phyloP scores from a whole-genome alignment of 2,888 invertebrate species.

The Apamea monoglypha region DNA sequence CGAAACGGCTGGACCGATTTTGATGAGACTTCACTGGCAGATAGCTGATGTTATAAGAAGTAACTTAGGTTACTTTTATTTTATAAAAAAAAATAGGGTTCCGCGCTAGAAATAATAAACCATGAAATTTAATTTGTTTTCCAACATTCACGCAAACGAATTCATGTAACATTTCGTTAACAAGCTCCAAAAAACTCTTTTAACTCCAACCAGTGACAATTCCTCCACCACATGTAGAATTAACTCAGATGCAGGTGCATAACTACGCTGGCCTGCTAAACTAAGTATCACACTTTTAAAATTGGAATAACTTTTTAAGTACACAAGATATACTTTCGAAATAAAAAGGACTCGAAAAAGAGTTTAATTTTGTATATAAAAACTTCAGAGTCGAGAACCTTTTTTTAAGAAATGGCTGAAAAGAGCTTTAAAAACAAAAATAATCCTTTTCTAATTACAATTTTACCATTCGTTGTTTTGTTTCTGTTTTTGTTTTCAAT shows the following conservation, averaged over 20 bases:
- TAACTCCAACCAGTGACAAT: not conserved
- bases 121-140: not conserved
- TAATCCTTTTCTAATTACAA: too few species aligned
- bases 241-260: not conserved
- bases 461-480: too few species aligned
- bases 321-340: too few species aligned
- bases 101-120: not conserved
- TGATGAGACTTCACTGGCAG: not conserved
- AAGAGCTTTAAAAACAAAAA: too few species aligned
- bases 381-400: too few species aligned
- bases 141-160: not conserved
- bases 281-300: too few species aligned
- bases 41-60: not conserved
- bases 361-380: too few species aligned
- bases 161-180: not conserved
- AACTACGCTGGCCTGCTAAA: too few species aligned
- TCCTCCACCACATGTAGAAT: conserved; percentile 1
- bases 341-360: too few species aligned
- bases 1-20: not conserved
- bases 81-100: not conserved
- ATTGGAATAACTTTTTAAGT: too few species aligned
- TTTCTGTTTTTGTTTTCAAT: too few species aligned
- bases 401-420: too few species aligned
- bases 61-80: not conserved
- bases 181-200: conserved; percentile 6